phyloP scores from a whole-genome alignment of 2,888 invertebrate genomes.

The Mythimna loreyi region DNA sequence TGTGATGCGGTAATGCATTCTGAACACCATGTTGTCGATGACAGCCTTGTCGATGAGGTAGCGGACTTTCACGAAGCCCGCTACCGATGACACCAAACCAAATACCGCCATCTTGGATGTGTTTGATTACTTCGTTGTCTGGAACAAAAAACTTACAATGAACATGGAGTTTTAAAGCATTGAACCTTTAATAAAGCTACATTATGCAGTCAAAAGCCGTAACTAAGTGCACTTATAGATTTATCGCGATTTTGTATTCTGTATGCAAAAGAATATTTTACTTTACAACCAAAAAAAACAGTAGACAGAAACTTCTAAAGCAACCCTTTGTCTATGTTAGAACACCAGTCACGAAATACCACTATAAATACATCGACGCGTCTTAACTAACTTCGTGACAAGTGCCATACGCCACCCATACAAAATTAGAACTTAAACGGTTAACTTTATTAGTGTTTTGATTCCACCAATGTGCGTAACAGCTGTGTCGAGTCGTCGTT shows the following conservation, averaged over 20 bases:
- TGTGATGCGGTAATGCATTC: constrained; percentile 97
- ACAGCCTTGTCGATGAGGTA: constrained; percentile 96
- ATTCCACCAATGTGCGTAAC: constrained; percentile 81
- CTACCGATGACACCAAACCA: constrained; percentile 96
- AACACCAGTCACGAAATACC: constrained; percentile 71
- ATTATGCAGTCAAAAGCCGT: constrained; percentile 22
- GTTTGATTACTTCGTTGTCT: constrained; percentile 78
- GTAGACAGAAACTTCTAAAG: constrained; percentile 33
- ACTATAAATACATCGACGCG: constrained; percentile 80
- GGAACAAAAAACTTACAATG: constrained; percentile 66
- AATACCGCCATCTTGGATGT: constrained; percentile 93
- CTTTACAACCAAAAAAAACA: constrained; percentile 38
- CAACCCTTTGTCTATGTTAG: constrained; percentile 62
- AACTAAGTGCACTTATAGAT: constrained; percentile 14
- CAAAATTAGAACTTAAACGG: constrained; percentile 85
- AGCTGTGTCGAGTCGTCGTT: constrained; percentile 75
- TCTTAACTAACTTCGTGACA: constrained; percentile 75
- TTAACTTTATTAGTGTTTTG: constrained; percentile 82
- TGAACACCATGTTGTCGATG: constrained; percentile 97
- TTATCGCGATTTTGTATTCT: constrained; percentile 19
- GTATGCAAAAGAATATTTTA: constrained; percentile 36
- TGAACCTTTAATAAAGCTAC: constrained; percentile 23
- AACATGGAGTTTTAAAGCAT: constrained; percentile 7
- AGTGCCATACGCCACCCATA: constrained; percentile 83
- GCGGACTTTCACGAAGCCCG: constrained; percentile 97